Evolutionary conservation across 2,888 invertebrate genomes (phyloP).

Genomic region (Oscheius sp.): DNA sequence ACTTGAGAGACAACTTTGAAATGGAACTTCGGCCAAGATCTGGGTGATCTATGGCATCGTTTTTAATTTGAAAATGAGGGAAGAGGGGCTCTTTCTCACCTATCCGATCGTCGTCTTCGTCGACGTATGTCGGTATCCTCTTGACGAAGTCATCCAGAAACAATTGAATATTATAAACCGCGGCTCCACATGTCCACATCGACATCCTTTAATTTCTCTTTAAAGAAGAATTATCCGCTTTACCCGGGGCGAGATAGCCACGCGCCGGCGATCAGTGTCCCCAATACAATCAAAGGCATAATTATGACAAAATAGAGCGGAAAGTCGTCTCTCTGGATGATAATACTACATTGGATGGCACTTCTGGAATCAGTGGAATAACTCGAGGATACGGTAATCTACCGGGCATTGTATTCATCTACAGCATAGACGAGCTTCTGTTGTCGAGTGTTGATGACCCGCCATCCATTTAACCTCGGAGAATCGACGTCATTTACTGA

Average conservation of each 20-base stretch:
- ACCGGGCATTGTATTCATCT: neutral
- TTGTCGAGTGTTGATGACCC: constrained; percentile 1
- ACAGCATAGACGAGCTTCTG: neutral
- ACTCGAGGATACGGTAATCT: neutral
- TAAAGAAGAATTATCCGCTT: neutral
- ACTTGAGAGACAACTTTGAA: too few species aligned
- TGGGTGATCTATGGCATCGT: too few species aligned
- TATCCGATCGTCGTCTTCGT: neutral
- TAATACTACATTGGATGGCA: neutral
- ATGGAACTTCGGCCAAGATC: too few species aligned
- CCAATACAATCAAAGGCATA: neutral
- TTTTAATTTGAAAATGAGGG: too few species aligned
- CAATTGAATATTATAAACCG: neutral
- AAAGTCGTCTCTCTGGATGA: constrained; percentile 17
- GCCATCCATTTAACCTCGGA: constrained; percentile 27
- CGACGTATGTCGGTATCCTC: neutral
- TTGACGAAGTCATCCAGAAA: neutral
- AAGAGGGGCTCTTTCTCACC: neutral
- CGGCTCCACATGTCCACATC: neutral
- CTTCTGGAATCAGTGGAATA: neutral
- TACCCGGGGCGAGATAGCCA: constrained; percentile 19
- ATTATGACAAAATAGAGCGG: neutral
- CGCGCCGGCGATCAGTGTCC: neutral
- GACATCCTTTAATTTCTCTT: neutral
- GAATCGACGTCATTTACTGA: constrained; percentile 25